Evolutionary conservation across 1,140 invertebrate genomes (phyloP).

Genomic region (Euura saliciscinereae): DNA sequence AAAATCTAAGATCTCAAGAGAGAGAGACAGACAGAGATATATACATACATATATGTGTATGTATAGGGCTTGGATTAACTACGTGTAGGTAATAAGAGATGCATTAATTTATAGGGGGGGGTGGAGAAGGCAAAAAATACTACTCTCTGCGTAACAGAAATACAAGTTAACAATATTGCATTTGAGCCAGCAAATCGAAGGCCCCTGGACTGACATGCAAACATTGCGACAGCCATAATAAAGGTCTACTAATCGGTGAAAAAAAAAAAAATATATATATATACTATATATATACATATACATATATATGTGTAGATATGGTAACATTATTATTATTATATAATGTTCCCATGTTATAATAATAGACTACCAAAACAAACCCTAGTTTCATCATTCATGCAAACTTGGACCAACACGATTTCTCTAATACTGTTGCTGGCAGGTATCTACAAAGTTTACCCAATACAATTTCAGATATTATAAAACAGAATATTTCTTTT

Average conservation of each 20-base stretch:
- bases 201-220: constrained; percentile 30
- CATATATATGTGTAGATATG: neutral
- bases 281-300: too few species aligned
- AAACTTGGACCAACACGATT: constrained; percentile 4
- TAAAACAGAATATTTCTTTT: too few species aligned
- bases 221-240: constrained; percentile 35
- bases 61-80: too few species aligned
- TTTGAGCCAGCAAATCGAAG: constrained; percentile 30
- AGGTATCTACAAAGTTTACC: neutral
- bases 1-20: neutral
- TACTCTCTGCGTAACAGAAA: too few species aligned
- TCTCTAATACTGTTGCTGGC: neutral
- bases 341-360: neutral
- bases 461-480: neutral
- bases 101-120: too few species aligned
- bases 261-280: too few species aligned
- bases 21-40: neutral
- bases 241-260: constrained; percentile 24
- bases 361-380: constrained; percentile 1
- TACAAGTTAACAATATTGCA: constrained; percentile 20
- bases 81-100: too few species aligned
- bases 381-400: constrained; percentile 6
- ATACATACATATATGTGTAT: neutral
- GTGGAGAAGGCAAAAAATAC: too few species aligned
- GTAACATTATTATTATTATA: neutral